phyloP scores from a whole-genome alignment of 2,888 invertebrate species.

The Hypselothyrea guttata region DNA sequence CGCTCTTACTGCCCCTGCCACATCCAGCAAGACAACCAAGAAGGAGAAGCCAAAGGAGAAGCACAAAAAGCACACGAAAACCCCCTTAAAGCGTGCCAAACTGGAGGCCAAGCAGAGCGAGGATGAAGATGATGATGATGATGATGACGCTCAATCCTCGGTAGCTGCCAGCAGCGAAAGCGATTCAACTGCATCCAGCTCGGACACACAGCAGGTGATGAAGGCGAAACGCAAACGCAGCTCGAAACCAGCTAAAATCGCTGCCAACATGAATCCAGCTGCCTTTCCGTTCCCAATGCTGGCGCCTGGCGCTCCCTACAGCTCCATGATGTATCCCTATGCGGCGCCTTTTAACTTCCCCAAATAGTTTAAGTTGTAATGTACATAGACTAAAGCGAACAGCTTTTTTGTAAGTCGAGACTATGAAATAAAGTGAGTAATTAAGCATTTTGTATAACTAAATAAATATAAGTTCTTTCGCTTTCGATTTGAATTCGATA shows the following conservation, averaged over 20 bases:
- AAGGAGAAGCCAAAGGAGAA: conserved; percentile 52
- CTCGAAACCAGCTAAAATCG: conserved; percentile 28
- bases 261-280: conserved; percentile 19
- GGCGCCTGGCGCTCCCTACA: conserved; percentile 58
- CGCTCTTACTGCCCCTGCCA: neutral
- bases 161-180: conserved; percentile 33
- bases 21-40: conserved; percentile 31
- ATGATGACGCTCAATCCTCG: conserved; percentile 41
- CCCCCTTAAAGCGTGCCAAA: no score
- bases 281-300: conserved; percentile 61
- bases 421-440: no score
- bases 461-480: no score
- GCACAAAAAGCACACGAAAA: conserved; percentile 45
- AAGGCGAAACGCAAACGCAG: conserved; percentile 62
- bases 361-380: conserved; percentile 37
- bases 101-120: conserved; percentile 28
- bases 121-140: conserved; percentile 46
- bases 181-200: conserved; percentile 51
- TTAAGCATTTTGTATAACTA: no score
- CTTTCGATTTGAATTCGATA: no score
- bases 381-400: no score
- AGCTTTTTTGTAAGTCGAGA: no score
- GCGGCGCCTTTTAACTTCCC: conserved; percentile 56
- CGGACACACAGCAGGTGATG: conserved; percentile 26
- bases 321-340: conserved; percentile 63